phyloP scores from a whole-genome alignment of 1,140 invertebrate species.

The Drosophila leontia region DNA sequence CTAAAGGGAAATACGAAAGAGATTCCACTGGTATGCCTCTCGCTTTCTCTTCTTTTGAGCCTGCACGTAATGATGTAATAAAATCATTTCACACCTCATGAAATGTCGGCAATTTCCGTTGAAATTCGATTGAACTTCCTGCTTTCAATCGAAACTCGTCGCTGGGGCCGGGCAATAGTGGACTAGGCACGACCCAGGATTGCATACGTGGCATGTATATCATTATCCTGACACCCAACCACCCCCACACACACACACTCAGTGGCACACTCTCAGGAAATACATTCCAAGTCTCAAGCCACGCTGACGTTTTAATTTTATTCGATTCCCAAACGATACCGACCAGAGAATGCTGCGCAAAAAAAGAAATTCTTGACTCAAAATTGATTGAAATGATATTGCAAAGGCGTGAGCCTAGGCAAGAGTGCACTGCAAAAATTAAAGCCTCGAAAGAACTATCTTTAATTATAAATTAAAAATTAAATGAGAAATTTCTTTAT shows the following conservation, averaged over 20 bases:
- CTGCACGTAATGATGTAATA: constrained; percentile 84
- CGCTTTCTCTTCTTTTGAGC: constrained; percentile 6
- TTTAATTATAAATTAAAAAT: neutral
- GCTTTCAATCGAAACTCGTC: constrained; percentile 30
- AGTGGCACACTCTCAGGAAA: constrained; percentile 20
- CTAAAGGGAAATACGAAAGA: constrained; percentile 1
- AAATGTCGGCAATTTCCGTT: constrained; percentile 84
- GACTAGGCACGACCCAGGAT: constrained; percentile 65
- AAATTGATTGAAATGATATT: constrained; percentile 84
- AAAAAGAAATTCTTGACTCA: constrained; percentile 66
- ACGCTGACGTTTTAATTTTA: constrained; percentile 83
- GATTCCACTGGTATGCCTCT: constrained; percentile 30
- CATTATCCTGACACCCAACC: constrained; percentile 58
- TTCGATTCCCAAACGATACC: constrained; percentile 41
- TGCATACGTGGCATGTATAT: constrained; percentile 83
- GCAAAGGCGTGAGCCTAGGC: constrained; percentile 61
- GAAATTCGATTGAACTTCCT: constrained; percentile 84
- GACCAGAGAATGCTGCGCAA: neutral
- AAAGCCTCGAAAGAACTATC: neutral
- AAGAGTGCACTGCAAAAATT: constrained; percentile 13
- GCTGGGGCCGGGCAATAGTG: constrained; percentile 29
- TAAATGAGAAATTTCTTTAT: neutral
- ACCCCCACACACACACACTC: constrained; percentile 2
- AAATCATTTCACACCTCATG: constrained; percentile 85
- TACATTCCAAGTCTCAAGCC: constrained; percentile 40